Percentiles rank a stretch among this genome's conserved stretches.
These are phyloP conservation scores for Escarpia spicata DNA, from an alignment of 2,888 invertebrate genomes.

Conservation along the genomic window DNA sequence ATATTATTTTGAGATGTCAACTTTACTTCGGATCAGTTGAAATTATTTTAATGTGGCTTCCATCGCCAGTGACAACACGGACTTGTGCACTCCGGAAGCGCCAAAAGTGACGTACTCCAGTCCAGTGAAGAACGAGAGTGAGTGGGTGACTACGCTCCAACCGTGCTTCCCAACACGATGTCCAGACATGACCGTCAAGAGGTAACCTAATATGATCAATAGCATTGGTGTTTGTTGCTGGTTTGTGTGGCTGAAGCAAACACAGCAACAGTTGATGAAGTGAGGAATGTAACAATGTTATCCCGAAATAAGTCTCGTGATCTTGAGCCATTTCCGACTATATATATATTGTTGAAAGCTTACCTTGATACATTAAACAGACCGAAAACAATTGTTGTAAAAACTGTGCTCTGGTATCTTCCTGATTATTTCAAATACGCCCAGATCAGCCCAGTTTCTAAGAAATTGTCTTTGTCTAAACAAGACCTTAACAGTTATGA, in stretches of 20 bases:
- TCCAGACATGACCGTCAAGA: not conserved
- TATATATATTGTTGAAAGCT: too few relatives aligned
- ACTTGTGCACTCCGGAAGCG: slow-evolving; percentile 3
- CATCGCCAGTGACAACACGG: not conserved
- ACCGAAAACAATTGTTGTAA: too few relatives aligned
- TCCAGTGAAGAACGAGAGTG: not conserved
- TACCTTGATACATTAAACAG: too few relatives aligned
- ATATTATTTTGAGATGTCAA: not conserved
- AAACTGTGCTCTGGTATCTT: too few relatives aligned
- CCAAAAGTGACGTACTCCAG: not conserved
- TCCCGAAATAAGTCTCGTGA: too few relatives aligned
- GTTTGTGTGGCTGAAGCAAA: not conserved
- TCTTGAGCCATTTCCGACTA: too few relatives aligned
- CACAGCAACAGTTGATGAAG: too few relatives aligned
- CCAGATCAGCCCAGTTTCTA: too few relatives aligned
- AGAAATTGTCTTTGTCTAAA: too few relatives aligned
- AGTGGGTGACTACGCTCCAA: not conserved
- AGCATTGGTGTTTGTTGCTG: not conserved
- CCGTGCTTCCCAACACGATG: not conserved
- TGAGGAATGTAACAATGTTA: too few relatives aligned
- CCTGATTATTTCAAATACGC: too few relatives aligned
- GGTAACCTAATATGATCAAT: not conserved
- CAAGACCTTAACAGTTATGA: too few relatives aligned
- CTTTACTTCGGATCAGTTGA: not conserved
- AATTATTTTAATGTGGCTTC: not conserved